Percentiles rank a stretch among this genome's conserved stretches.
Conservation (phyloP, 2,113 vertebrate species). For the Myotis brandtii region DNA sequence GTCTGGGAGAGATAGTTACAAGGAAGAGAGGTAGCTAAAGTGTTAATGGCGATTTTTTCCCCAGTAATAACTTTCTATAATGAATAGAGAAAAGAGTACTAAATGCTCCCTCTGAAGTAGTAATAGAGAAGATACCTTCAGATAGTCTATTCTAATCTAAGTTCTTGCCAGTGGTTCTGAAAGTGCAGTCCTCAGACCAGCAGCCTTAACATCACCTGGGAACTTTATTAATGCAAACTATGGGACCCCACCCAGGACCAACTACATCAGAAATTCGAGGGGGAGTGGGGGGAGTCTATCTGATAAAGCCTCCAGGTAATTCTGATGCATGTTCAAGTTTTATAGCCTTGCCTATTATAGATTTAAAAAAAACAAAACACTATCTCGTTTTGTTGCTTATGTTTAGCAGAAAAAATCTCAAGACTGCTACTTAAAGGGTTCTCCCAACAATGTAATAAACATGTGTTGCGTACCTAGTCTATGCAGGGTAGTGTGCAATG, state of each 20-base stretch:
- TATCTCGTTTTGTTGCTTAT: background rate
- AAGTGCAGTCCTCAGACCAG: background rate
- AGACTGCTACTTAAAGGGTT: background rate
- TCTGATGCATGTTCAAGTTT: background rate
- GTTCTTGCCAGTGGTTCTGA: background rate
- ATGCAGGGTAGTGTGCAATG: background rate
- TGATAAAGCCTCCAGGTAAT: slow-evolving; percentile 1
- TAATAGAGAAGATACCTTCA: background rate
- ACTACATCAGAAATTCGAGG: background rate
- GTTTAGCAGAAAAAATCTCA: background rate
- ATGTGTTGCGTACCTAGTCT: background rate
- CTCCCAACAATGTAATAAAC: background rate
- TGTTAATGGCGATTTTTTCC: background rate
- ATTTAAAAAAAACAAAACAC: background rate
- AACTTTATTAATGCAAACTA: background rate
- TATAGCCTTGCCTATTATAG: background rate
- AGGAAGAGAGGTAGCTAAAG: background rate
- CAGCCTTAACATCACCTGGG: background rate
- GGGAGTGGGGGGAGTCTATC: background rate
- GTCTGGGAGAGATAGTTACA: background rate
- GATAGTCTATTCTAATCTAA: background rate
- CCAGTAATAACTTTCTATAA: background rate
- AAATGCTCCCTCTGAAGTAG: background rate
- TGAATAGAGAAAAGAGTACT: background rate
- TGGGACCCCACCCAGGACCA: background rate